Percentiles rank a stretch among this genome's conserved stretches.
phyloP scores from a whole-genome alignment of 2,797 vertebrate species.

The Salarias fasciatus region DNA sequence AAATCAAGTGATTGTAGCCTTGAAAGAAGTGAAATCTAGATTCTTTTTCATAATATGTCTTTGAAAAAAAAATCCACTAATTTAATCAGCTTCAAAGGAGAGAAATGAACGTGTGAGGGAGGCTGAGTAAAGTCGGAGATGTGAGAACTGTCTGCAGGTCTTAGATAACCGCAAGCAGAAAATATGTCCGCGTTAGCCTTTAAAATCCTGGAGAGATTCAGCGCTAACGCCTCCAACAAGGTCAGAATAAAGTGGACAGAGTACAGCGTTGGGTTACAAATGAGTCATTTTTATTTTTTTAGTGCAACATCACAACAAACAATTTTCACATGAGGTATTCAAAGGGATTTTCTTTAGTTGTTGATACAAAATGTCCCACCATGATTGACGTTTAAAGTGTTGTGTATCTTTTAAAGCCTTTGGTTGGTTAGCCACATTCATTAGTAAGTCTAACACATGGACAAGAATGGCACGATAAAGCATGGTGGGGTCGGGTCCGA shows the following conservation, averaged over 20 bases:
- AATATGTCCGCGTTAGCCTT: too few relatives aligned
- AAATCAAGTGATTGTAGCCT: too few relatives aligned
- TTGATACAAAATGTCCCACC: conserved; percentile 88
- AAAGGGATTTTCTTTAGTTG: conserved; percentile 85
- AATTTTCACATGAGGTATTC: conserved; percentile 90
- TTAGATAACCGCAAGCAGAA: too few relatives aligned
- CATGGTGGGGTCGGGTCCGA: conserved; percentile 75
- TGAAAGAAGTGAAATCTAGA: too few relatives aligned
- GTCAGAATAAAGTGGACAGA: conserved; percentile 43
- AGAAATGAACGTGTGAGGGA: too few relatives aligned
- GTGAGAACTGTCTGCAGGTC: too few relatives aligned
- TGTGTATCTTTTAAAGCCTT: conserved; percentile 83
- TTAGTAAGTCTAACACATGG: conserved; percentile 83
- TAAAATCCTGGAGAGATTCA: neutral
- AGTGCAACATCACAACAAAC: conserved; percentile 90
- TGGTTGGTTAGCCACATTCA: conserved; percentile 88
- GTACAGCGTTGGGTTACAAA: conserved; percentile 78
- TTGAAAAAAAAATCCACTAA: too few relatives aligned
- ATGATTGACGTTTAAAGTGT: conserved; percentile 86
- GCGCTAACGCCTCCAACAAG: conserved; percentile 5
- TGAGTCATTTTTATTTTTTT: conserved; percentile 85
- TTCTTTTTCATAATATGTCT: too few relatives aligned
- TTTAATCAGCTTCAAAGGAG: too few relatives aligned
- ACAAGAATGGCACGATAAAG: conserved; percentile 82
- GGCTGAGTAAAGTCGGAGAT: too few relatives aligned